Evolutionary conservation across 2,797 vertebrate genomes (phyloP), one percentile per base, ranked within the genome.

Genomic region (Thunnus albacares): DNA sequence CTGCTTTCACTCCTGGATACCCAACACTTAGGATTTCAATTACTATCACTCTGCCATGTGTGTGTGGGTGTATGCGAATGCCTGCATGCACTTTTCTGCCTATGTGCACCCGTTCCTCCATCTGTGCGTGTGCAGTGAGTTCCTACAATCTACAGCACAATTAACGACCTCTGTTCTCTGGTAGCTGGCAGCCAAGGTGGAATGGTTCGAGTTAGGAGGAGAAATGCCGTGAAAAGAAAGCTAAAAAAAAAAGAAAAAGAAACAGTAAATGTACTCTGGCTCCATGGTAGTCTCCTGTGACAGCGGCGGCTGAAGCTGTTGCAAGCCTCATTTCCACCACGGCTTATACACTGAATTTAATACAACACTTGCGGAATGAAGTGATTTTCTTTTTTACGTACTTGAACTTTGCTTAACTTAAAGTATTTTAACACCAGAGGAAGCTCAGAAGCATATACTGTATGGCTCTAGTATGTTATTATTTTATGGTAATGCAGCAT

Each of bases 141-240:
- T 82, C 57, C 82, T 85, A 74, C 80, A 82, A 89, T 89, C 82
- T 73, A 68, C 66, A 87, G 86, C 80, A 83, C 84, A 82, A 91
- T 90, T 92, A 92, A 88, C 63, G 53, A 90, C 79, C 82, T 87
- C 85, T 92, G 87, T 87, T 93, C 83, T 89, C 28, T 87, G 71
- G 85, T 87, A 84, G 90, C 90, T 76, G 81, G 87, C 92, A 93
- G 86, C 85, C 63, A 79, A 79, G 60, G 77, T 86, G 86, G 90
- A 91, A 92, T 95, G 93, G 93, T 93, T 96, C 53, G 89, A 91
- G 86, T 95, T 93, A 94, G 84, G 72, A 80, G 75, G 79, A 87
- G 84, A 89, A 93, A 92, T 82, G 83, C 86, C 77, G 89, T 93
- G 91, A 94, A 94, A 90, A 89, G 91, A 92, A 87, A 77, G 71